phyloP scores from a whole-genome alignment of 2,888 invertebrate species.

The Acheta domesticus region DNA sequence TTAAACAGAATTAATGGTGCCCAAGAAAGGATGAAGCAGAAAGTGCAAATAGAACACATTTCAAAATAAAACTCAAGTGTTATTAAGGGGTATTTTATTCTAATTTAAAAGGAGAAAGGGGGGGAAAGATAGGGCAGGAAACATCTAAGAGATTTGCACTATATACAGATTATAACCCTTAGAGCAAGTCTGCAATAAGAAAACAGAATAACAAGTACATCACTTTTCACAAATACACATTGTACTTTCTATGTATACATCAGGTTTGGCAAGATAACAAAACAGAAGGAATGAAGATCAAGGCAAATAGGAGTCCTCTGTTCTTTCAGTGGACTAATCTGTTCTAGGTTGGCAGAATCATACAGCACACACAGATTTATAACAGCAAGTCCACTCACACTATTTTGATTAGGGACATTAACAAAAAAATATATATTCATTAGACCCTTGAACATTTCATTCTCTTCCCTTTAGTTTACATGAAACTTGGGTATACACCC shows the following conservation, averaged over 20 bases:
- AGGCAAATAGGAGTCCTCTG: not conserved
- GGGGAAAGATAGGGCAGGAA: not conserved
- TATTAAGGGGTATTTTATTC: not conserved
- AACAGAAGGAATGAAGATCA: not conserved
- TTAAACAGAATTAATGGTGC: no score
- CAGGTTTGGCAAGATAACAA: constrained; percentile 11
- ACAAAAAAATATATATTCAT: no score
- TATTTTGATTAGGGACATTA: no score
- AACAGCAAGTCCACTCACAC: no score
- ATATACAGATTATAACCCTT: not conserved
- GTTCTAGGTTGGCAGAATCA: no score
- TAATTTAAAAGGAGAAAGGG: not conserved
- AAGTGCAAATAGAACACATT: not conserved
- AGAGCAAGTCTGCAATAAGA: not conserved
- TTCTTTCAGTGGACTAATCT: not conserved
- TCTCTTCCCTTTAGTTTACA: no score
- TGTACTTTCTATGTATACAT: not conserved
- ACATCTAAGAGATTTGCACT: not conserved
- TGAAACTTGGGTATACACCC: no score
- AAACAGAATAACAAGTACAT: not conserved
- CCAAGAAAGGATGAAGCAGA: no score
- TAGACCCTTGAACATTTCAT: no score
- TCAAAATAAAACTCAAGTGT: not conserved
- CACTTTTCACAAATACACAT: constrained; percentile 18
- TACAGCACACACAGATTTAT: no score